These are phyloP conservation scores for Danio rerio DNA, from an alignment of 2,113 vertebrate genomes.

Conservation along the genomic window GRCz12tu NC_133188.1:11711001-11711500, in stretches of 20 bases:
- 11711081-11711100: background rate
- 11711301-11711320: background rate
- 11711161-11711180: slow-evolving; percentile 27
- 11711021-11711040: too few species aligned
- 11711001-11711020: too few species aligned
- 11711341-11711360: slow-evolving; percentile 10
- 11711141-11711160: slow-evolving; percentile 33
- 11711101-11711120: background rate
- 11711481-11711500: background rate
- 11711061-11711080: too few species aligned
- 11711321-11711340: background rate
- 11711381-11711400: slow-evolving; percentile 2
- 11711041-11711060: too few species aligned
- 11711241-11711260: slow-evolving; percentile 35
- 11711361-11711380: background rate
- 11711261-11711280: slow-evolving; percentile 35
- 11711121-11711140: slow-evolving; percentile 3
- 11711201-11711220: slow-evolving; percentile 41
- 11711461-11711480: background rate
- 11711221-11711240: slow-evolving; percentile 9
- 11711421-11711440: background rate
- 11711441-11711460: background rate
- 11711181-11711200: slow-evolving; percentile 9
- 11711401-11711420: background rate
- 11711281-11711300: slow-evolving; percentile 32